phyloP scores from a whole-genome alignment of 2,113 vertebrate species.

The Mandrillus leucophaeus region DNA sequence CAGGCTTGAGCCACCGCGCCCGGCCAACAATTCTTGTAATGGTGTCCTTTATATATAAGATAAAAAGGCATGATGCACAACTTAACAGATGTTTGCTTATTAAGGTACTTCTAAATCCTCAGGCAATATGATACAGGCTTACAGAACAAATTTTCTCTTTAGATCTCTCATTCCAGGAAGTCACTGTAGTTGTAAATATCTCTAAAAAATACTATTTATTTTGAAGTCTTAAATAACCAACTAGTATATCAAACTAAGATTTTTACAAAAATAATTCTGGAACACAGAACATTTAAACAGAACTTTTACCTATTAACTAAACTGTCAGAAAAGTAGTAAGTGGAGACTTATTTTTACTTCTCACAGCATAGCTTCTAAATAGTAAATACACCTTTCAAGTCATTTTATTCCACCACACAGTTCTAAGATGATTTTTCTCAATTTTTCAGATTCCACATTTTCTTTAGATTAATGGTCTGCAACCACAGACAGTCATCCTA shows the following conservation, averaged over 20 bases:
- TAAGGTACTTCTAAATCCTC: neutral
- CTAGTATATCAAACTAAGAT: conserved; percentile 32
- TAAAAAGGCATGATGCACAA: neutral
- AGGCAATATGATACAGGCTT: neutral
- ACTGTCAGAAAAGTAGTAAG: neutral
- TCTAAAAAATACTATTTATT: neutral
- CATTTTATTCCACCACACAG: neutral
- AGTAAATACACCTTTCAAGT: neutral
- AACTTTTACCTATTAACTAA: neutral
- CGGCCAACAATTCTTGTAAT: no score
- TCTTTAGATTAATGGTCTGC: neutral
- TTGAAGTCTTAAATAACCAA: neutral
- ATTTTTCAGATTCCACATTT: neutral
- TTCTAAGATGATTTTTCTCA: neutral
- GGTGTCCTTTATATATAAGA: neutral
- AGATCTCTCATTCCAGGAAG: neutral
- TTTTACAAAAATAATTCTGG: neutral
- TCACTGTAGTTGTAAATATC: neutral
- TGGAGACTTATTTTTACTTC: neutral
- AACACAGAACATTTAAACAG: neutral
- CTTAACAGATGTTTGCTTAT: neutral
- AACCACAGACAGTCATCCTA: neutral
- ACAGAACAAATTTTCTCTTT: conserved; percentile 23
- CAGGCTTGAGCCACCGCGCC: no score
- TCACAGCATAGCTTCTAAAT: neutral